Evolutionary conservation across 2,888 invertebrate species (phyloP).

Genomic region (Alsophila aescularia): DNA sequence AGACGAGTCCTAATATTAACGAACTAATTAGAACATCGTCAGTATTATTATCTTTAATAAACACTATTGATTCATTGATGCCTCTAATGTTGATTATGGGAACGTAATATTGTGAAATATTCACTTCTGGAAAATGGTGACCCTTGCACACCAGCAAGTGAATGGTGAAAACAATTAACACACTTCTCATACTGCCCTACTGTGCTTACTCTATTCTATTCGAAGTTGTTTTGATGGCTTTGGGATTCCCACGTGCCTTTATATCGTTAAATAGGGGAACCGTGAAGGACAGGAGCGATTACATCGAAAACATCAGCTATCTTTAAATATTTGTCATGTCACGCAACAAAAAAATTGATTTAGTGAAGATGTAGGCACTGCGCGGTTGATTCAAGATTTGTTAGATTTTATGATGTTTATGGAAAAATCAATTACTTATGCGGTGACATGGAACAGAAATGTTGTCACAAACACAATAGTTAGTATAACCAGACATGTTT

Average conservation of each 20-base stretch:
- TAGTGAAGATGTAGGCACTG: constrained; percentile 2
- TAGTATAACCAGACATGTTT: neutral
- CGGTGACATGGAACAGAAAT: neutral
- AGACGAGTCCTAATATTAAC: constrained; percentile 16
- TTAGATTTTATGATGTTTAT: constrained; percentile 13
- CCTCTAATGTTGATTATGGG: constrained; percentile 24
- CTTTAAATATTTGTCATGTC: constrained; percentile 29
- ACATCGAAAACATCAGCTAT: constrained; percentile 16
- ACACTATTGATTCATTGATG: constrained; percentile 26
- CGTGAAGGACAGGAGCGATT: constrained; percentile 14
- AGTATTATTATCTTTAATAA: constrained; percentile 8
- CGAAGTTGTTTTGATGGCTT: constrained; percentile 15
- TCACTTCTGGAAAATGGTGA: constrained; percentile 18
- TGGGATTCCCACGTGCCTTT: neutral
- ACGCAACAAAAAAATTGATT: constrained; percentile 11
- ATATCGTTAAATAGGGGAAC: neutral
- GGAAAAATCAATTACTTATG: constrained; percentile 13
- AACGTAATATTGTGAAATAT: constrained; percentile 5
- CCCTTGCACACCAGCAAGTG: constrained; percentile 7
- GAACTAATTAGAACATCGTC: constrained; percentile 19
- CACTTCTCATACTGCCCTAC: constrained; percentile 9
- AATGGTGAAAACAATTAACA: constrained; percentile 10
- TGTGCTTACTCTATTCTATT: neutral
- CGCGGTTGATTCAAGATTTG: constrained; percentile 5
- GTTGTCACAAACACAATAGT: neutral